These are phyloP conservation scores for Volucella bombylans DNA, from an alignment of 2,888 invertebrate species.

Conservation along the genomic window DNA sequence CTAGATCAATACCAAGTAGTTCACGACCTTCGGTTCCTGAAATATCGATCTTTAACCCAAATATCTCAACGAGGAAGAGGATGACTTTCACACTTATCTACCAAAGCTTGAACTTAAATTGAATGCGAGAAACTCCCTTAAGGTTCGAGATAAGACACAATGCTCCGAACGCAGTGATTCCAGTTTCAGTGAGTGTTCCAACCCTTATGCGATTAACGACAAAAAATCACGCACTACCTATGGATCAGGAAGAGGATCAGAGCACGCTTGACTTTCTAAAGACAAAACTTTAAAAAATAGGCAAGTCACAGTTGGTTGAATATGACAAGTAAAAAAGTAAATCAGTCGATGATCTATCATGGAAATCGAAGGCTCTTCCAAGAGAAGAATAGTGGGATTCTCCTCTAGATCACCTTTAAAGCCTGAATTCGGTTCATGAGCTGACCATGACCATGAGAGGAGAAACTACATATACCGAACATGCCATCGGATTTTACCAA, in stretches of 20 bases:
- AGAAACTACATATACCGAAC: constrained; percentile 77
- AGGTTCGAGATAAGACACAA: constrained; percentile 79
- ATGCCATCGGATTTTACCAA: constrained; percentile 82
- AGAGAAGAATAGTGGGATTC: not conserved
- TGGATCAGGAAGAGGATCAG: too few relatives aligned
- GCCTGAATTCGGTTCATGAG: constrained; percentile 38
- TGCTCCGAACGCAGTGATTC: constrained; percentile 85
- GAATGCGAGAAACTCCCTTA: constrained; percentile 66
- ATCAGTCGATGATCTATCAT: not conserved
- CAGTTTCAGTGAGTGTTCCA: constrained; percentile 84
- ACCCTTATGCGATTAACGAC: too few relatives aligned
- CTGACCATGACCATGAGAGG: constrained; percentile 49
- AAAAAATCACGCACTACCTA: too few relatives aligned
- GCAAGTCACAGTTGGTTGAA: constrained; percentile 74
- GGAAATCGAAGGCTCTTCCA: not conserved
- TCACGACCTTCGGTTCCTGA: constrained; percentile 83
- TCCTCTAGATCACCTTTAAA: constrained; percentile 29
- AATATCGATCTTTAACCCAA: constrained; percentile 76
- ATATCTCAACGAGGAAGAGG: constrained; percentile 83
- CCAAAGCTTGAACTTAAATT: constrained; percentile 75
- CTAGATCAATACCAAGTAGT: constrained; percentile 80
- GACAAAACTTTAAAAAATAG: too few relatives aligned
- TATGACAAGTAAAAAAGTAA: constrained; percentile 52
- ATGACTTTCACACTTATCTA: constrained; percentile 78
- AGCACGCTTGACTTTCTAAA: constrained; percentile 78